Evolutionary conservation across 1,140 invertebrate species (phyloP).

Genomic region (Cataglyphis hispanica): DNA sequence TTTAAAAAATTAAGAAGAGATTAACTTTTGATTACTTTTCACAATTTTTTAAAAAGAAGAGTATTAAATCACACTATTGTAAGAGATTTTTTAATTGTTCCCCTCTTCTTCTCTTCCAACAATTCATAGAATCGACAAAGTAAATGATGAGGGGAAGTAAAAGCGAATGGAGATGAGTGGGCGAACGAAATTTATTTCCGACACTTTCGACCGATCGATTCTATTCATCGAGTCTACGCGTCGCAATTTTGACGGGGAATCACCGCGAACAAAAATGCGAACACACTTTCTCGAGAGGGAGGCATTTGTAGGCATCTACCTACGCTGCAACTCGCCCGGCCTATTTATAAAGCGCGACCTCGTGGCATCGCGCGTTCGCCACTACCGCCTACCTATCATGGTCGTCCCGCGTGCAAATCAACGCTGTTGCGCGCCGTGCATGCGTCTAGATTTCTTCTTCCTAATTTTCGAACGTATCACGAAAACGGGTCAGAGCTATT

Average conservation of each 20-base stretch:
- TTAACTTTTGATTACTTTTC: background rate
- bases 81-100: background rate
- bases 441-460: conserved; percentile 63
- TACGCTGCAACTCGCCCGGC: conserved; percentile 58
- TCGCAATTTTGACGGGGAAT: conserved; percentile 47
- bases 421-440: background rate
- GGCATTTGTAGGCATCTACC: conserved; percentile 29
- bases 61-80: background rate
- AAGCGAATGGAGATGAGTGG: background rate
- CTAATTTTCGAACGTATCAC: conserved; percentile 67
- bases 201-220: background rate
- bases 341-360: conserved; percentile 75
- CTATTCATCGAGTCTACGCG: conserved; percentile 1
- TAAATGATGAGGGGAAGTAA: background rate
- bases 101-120: too few relatives aligned
- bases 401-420: conserved; percentile 71
- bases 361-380: conserved; percentile 59
- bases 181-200: background rate
- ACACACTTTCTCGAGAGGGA: conserved; percentile 60
- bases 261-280: conserved; percentile 40
- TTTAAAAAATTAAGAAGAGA: background rate
- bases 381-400: conserved; percentile 70
- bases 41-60: background rate
- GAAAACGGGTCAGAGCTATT: conserved; percentile 76
- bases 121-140: background rate